phyloP scores from a whole-genome alignment of 2,888 invertebrate species.

The Chloroclystis v-ata region DNA sequence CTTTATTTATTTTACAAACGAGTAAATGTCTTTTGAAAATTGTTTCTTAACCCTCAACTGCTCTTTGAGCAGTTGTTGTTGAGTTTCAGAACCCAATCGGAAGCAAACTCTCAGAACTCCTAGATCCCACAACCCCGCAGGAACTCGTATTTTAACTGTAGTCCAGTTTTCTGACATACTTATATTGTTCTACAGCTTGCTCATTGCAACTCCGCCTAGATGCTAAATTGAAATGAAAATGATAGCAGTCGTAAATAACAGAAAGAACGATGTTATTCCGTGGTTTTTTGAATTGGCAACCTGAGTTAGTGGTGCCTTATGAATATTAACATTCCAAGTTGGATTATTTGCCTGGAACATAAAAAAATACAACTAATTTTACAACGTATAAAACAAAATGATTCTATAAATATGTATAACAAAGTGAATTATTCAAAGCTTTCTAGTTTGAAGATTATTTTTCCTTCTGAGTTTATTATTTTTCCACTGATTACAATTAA shows the following conservation, averaged over 20 bases:
- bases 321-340: conserved; percentile 13
- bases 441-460: background rate
- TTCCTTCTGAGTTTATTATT: background rate
- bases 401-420: no score
- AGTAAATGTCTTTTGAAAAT: no score
- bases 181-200: background rate
- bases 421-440: no score
- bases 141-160: no score
- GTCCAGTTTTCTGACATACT: no score
- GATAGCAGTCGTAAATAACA: conserved; percentile 17
- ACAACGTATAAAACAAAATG: no score
- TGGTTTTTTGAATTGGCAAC: conserved; percentile 14
- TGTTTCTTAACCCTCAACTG: no score
- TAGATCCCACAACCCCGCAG: no score
- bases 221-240: conserved; percentile 21
- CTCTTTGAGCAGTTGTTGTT: no score
- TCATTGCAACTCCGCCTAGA: conserved; percentile 2
- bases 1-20: no score
- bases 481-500: background rate
- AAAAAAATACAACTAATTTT: conserved; percentile 1
- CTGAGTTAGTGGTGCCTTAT: conserved; percentile 9
- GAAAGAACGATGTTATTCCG: conserved; percentile 14
- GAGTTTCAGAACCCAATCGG: no score
- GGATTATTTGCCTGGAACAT: conserved; percentile 6
- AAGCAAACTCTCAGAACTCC: no score